Evolutionary conservation across 2,113 vertebrate species (phyloP), one percentile per base, ranked within the genome.

Genomic region (Artemisiospiza belli): DNA sequence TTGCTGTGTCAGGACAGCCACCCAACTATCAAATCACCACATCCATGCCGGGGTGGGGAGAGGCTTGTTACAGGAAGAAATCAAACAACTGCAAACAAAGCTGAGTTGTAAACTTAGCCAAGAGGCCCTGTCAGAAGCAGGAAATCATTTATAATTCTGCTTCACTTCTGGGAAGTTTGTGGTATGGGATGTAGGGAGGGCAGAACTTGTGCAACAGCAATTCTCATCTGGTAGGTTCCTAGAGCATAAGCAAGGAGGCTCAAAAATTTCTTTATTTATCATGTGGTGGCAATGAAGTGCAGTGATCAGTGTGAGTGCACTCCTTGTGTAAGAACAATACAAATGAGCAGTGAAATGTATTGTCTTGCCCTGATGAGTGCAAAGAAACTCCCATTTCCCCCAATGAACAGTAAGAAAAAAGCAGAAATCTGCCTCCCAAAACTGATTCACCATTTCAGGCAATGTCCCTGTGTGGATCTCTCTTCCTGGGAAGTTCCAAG

Each of bases 61-160:
- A 79, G 61, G 15, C 64, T 92, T 37, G 59, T 41, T 37, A 61
- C 68, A 70, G 92, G 94, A 90, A 92, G 82, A 95, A 95, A 95
- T 90, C 81, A 90, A 24, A 58, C 22, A 35, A 30, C 59, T 52
- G 61, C 85, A 88, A 75, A 92, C 72, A 94, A 96, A 96, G 76
- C 44, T 12, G 0, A 83, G 79, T 41, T 63, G 82, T 95, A 94
- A 92, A 87, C 78, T 83, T 70, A 44, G 59, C 52, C 9, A 46
- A 82, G 52, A 57, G 37, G 30, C 4, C 27, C 10, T 81, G 75
- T 72, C 68, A 74, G 43, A 67, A 85, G 35, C 87, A 77, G 93
- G 90, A 95, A 96, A 86, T 1, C 9, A 15, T 83, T 88, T 91
- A 70, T 91, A 93, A 93, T 80, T 6, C 58, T 51, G 66, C 39